Percentiles rank a stretch among this genome's conserved stretches.
These are phyloP conservation scores for Chrysocyon brachyurus DNA, from an alignment of 2,797 vertebrate genomes.

Conservation along the genomic window DNA sequence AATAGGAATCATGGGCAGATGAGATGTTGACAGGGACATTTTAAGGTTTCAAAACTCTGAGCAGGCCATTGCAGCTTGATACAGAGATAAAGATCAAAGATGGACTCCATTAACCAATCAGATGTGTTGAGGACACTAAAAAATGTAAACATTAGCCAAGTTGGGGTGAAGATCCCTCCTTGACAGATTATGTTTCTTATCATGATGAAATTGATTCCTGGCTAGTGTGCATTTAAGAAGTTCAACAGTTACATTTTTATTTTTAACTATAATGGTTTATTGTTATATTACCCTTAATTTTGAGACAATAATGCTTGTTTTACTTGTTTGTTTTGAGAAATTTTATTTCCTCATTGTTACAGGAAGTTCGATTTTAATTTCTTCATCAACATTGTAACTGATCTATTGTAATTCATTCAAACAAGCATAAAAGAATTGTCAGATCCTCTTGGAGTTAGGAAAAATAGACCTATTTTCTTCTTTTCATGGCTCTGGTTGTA, in stretches of 20 bases:
- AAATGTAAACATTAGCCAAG: slow-evolving; percentile 37
- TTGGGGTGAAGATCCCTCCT: neutral
- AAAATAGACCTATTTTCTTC: neutral
- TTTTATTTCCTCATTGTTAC: slow-evolving; percentile 7
- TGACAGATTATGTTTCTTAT: slow-evolving; percentile 47
- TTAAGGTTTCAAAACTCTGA: neutral
- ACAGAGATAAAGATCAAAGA: slow-evolving; percentile 11
- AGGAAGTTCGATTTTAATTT: neutral
- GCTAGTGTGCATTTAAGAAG: neutral
- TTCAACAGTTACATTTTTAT: neutral
- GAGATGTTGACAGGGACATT: neutral
- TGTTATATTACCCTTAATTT: neutral
- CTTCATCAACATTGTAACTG: slow-evolving; percentile 2
- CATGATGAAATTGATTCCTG: neutral
- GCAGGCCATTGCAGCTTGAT: neutral
- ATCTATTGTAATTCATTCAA: neutral
- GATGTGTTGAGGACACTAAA: neutral
- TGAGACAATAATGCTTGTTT: neutral
- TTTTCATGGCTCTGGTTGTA: neutral
- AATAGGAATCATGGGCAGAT: neutral
- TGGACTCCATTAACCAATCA: neutral
- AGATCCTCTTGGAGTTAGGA: neutral
- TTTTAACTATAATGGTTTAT: slow-evolving; percentile 41
- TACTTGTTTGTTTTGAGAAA: slow-evolving; percentile 31
- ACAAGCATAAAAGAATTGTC: neutral